Conservation (phyloP, 2,888 invertebrate species). For the Melinaea marsaeus region DNA sequence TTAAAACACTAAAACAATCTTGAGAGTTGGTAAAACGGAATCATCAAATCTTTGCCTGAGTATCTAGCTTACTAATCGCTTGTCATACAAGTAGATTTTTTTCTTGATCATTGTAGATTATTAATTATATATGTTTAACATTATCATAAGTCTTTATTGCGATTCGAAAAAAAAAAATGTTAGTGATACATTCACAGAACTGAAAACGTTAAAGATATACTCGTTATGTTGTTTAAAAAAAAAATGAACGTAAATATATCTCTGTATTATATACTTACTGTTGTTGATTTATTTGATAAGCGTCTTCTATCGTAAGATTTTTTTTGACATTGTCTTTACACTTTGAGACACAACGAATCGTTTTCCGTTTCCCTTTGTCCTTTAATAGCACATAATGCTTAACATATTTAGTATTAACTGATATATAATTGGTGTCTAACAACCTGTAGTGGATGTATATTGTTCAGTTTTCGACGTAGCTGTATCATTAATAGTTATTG, state of each 20-base stretch:
- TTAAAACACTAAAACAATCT: background rate
- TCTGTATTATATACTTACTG: conserved; percentile 64
- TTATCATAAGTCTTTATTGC: conserved; percentile 42
- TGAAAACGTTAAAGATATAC: conserved; percentile 74
- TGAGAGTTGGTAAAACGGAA: conserved; percentile 21
- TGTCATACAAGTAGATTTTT: conserved; percentile 55
- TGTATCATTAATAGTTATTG: conserved; percentile 58
- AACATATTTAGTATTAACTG: conserved; percentile 49
- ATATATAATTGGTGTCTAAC: conserved; percentile 71
- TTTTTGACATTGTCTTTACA: conserved; percentile 36
- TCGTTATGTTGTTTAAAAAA: conserved; percentile 73
- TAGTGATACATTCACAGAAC: conserved; percentile 78
- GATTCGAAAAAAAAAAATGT: conserved; percentile 58
- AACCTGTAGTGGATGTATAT: conserved; percentile 55
- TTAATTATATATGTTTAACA: conserved; percentile 27
- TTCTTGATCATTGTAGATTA: conserved; percentile 29
- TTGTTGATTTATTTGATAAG: conserved; percentile 75
- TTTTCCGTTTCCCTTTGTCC: conserved; percentile 43
- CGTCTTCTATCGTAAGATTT: conserved; percentile 53
- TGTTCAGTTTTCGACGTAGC: conserved; percentile 65
- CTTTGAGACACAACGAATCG: conserved; percentile 65
- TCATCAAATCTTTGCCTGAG: conserved; percentile 39
- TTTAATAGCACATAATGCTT: conserved; percentile 52
- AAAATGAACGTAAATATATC: conserved; percentile 59
- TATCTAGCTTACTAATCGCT: conserved; percentile 57